Conservation (phyloP, 53 echinoderm and acorn worm genomes). For the Pentamera pediparva region DNA sequence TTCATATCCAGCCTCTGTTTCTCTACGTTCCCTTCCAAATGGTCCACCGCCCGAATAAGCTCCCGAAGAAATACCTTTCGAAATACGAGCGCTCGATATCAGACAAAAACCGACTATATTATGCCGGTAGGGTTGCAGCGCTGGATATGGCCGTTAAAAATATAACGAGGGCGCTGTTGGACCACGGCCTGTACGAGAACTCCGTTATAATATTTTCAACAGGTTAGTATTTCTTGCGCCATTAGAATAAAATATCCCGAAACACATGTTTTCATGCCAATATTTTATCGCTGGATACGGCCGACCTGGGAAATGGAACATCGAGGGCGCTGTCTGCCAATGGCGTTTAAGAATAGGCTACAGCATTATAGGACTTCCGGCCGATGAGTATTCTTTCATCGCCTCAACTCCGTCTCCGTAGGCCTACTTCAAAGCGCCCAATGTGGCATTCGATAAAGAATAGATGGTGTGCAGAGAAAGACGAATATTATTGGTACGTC, state of each 20-base stretch:
- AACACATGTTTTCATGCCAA: no score
- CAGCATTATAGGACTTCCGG: no score
- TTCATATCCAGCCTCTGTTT: conserved; percentile 20
- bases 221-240: conserved; percentile 20
- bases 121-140: conserved; percentile 3
- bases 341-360: no score
- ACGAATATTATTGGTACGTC: no score
- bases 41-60: conserved; percentile 14
- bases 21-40: conserved; percentile 34
- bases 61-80: not conserved
- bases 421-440: no score
- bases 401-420: no score
- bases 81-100: not conserved
- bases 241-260: not conserved
- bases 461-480: no score
- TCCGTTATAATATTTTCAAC: conserved; percentile 42
- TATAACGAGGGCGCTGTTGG: not conserved
- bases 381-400: no score
- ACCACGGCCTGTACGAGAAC: not conserved
- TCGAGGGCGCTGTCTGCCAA: no score
- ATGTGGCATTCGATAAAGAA: no score
- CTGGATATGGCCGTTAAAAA: not conserved
- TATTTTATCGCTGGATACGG: no score
- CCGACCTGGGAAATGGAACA: no score
- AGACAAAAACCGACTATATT: not conserved